phyloP scores from a whole-genome alignment of 2,113 vertebrate genomes.

The Lasiurus borealis region DNA sequence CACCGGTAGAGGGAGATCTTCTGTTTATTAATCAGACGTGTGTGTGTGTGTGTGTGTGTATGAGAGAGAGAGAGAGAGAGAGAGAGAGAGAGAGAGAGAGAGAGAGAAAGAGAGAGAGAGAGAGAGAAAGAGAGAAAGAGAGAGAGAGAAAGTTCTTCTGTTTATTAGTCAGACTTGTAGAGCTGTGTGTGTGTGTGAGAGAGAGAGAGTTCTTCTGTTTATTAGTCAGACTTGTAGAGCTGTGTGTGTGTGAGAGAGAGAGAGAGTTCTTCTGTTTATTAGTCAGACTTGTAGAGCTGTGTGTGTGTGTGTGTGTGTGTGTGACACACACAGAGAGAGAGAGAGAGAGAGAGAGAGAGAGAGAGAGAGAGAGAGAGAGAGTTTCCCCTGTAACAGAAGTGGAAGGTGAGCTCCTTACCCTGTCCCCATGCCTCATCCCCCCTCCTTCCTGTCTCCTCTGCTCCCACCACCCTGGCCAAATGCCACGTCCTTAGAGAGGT shows the following conservation, averaged over 20 bases:
- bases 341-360: background rate
- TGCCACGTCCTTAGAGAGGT: background rate
- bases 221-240: too few relatives aligned
- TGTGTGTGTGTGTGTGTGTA: background rate
- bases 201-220: too few relatives aligned
- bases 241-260: too few relatives aligned
- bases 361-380: background rate
- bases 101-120: background rate
- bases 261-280: background rate
- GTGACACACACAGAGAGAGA: too few relatives aligned
- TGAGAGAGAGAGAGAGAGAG: background rate
- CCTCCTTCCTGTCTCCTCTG: background rate
- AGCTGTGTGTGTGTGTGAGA: too few relatives aligned
- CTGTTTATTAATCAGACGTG: background rate
- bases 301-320: background rate
- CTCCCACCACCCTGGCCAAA: background rate
- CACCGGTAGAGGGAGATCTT: background rate
- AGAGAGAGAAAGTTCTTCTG: too few relatives aligned
- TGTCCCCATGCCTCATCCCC: accelerated
- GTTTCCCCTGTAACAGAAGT: accelerated
- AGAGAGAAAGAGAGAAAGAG: background rate
- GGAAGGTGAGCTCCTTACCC: background rate
- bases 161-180: too few relatives aligned
- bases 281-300: background rate
- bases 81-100: background rate